Conservation (phyloP, 2,113 vertebrate species). For the Platichthys flesus region DNA sequence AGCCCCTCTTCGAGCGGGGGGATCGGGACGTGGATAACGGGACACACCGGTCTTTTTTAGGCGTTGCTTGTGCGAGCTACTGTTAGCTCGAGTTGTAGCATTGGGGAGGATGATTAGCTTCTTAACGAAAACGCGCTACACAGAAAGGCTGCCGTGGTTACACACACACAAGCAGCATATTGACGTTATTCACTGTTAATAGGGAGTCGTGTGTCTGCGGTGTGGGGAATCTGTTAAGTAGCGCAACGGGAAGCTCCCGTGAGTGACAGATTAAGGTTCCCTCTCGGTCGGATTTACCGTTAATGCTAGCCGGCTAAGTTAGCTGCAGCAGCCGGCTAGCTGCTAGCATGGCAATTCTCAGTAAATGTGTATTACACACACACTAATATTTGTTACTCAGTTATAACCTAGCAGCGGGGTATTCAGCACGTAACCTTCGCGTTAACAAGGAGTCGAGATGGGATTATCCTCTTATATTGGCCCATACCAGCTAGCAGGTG, state of each 20-base stretch:
- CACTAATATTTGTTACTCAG: not conserved
- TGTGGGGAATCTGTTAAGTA: slow-evolving; percentile 24
- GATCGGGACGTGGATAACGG: slow-evolving; percentile 68
- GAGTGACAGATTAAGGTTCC: slow-evolving; percentile 73
- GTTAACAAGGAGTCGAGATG: not conserved
- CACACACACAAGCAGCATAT: not conserved
- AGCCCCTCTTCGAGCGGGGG: slow-evolving; percentile 48
- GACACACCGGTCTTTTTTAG: slow-evolving; percentile 75
- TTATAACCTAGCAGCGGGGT: no score
- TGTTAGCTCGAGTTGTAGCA: slow-evolving; percentile 48
- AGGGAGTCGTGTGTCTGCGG: not conserved
- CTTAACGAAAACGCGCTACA: slow-evolving; percentile 32
- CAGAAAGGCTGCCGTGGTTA: not conserved
- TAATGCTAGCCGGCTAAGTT: slow-evolving; percentile 54
- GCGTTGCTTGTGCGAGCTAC: slow-evolving; percentile 68
- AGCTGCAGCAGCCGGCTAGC: slow-evolving; percentile 47
- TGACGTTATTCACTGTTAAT: no score
- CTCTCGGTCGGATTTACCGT: slow-evolving; percentile 70
- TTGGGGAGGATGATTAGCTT: slow-evolving; percentile 51
- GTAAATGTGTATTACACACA: not conserved
- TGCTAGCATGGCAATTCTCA: slow-evolving; percentile 37
- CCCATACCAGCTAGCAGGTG: not conserved
- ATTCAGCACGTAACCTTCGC: no score
- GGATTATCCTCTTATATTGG: not conserved
- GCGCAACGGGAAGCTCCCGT: slow-evolving; percentile 54